Evolutionary conservation across 2,888 invertebrate species (phyloP), one percentile per base, ranked within the genome.

Genomic region (Campoplex capitator): DNA sequence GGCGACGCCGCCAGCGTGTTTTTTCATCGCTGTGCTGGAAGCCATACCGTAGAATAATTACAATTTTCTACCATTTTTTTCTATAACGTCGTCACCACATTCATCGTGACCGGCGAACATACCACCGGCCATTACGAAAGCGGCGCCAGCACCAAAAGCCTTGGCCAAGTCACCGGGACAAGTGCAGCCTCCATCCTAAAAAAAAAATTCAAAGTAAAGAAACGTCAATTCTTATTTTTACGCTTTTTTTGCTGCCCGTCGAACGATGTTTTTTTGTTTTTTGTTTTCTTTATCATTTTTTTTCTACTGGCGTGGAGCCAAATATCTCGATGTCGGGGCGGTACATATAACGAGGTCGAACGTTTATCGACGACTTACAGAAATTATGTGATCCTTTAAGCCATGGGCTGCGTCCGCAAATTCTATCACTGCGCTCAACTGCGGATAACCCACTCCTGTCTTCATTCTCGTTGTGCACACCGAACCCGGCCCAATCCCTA

Each of bases 371-470:
- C 45, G 88, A 93, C 96, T 95, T 95, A 98, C 98, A 76, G 98
- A 98, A 92, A 99, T 98, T 82, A 99, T 98, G 93, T 99, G 98
- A 54, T 98, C 99, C 90, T 98, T 98, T 9, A 99, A 96, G 0
- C 98, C 98, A 94, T 99, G 98, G 2, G 98, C 98, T 8, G 98
- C 98, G 95, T 98, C 98, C 4, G 98, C 98, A 95, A 98, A 99
- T 94, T 99, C 99, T 78, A 99, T 96, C 58, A 99, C 98, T 35
- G 98, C 98, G 70, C 98, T 98, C 56, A 99, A 95, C 94, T 99
- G 98, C 0, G 98, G 98, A 95, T 98, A 98, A 16, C 98, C 98
- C 51, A 98, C 98, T 0, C 98, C 98, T 0, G 98, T 98, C 95
- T 98, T 98, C 95, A 98, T 97, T 54, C 98, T 95, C 0, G 98